Evolutionary conservation across 1,140 invertebrate genomes (phyloP), one percentile per base, ranked within the genome.

Genomic region (Drosophila dunni): DNA sequence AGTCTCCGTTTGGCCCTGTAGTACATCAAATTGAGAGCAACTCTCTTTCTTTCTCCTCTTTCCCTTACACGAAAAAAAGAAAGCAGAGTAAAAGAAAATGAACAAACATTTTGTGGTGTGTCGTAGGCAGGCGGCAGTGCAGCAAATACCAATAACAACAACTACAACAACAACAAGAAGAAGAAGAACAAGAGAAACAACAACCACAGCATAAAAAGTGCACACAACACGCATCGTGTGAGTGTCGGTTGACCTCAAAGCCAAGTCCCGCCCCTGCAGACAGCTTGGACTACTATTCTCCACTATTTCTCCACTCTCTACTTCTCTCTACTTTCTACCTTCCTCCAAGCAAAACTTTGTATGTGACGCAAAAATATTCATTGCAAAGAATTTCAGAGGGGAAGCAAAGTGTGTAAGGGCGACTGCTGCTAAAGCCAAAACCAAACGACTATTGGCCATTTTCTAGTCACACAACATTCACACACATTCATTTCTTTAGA

Each of bases 361-460:
- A 46, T 79, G 83, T 82, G 72, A 88, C 79, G 69, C 60, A 88
- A 86, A 88, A 79, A 88, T 86, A 86, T 86, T 86, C 83, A 86
- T 86, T 68, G 75, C 82, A 71, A 68, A 29, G 46, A 54, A 56
- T 46, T 57, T n/a, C 24, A 5, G 2, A 29, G n/a, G 56, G 33
- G 13, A 40, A 69, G 40, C 1, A 9, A 61, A 15, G 61, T 36
- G 34, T n/a, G 46, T 1, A 29, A 11, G 34, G 11, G 50, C 40
- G 20, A 69, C 7, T 7, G 33, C 8, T 15, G 45, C 48, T 7
- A 69, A 51, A 48, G 34, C 53, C 48, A 42, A 45, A 63, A 33
- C 60, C 11, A 74, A 57, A 60, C 64, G 61, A 76, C 72, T 82
- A 79, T 88, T 88, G 82, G 79, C 76, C 83, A 86, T 79, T 83